Percentiles rank a stretch among this genome's conserved stretches.
These are phyloP conservation scores for Cotesia typhae DNA, from an alignment of 1,140 invertebrate species.

Conservation along the genomic window DNA sequence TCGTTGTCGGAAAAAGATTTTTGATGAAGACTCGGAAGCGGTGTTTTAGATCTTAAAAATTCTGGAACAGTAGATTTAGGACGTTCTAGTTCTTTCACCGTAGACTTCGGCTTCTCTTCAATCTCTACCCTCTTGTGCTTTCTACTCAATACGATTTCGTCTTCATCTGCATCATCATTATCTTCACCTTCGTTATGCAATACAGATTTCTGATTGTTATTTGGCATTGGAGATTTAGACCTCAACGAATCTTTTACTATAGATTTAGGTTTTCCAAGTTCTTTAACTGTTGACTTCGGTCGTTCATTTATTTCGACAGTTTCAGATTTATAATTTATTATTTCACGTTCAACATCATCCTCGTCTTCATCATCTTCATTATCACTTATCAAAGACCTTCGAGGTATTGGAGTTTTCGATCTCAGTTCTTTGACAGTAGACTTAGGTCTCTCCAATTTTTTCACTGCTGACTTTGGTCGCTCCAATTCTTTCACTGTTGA, in stretches of 20 bases:
- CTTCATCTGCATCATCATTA: neutral
- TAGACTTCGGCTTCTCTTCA: slow-evolving; percentile 1
- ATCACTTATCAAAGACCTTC: too few species aligned
- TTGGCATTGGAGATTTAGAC: neutral
- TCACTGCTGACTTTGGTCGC: neutral
- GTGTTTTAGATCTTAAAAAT: neutral
- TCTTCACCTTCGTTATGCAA: neutral
- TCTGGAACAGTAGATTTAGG: slow-evolving; percentile 10
- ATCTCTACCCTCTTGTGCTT: neutral
- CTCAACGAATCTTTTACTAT: neutral
- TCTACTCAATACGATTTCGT: neutral
- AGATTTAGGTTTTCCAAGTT: slow-evolving; percentile 5
- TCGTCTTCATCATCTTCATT: too few species aligned
- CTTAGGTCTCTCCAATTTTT: slow-evolving; percentile 35
- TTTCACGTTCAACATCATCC: too few species aligned
- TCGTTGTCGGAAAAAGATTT: neutral
- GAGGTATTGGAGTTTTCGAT: too few species aligned
- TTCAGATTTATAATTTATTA: too few species aligned
- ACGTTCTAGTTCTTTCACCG: slow-evolving; percentile 29
- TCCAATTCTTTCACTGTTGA: slow-evolving; percentile 1
- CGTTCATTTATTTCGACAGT: slow-evolving; percentile 15
- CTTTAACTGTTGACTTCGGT: slow-evolving; percentile 12
- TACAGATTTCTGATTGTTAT: neutral
- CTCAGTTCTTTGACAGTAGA: neutral
- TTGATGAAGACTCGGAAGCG: too few species aligned